A percentile compares a stretch with the other conserved stretches of the same genome.
These are phyloP conservation scores for Seriola quinqueradiata DNA, from an alignment of 2,113 vertebrate species.

Conservation along the genomic window DNA sequence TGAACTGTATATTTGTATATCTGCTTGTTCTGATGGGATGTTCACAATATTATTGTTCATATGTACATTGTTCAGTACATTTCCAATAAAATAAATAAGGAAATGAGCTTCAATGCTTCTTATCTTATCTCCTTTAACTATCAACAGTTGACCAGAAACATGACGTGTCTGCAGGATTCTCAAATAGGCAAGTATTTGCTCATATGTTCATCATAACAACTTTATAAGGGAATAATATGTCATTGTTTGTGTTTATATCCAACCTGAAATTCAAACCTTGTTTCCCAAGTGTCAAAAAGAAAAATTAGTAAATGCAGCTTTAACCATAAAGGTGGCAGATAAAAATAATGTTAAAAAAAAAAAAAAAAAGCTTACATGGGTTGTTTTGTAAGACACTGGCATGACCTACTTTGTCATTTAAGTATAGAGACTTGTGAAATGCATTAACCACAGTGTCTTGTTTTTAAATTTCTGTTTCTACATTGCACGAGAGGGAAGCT, in stretches of 20 bases:
- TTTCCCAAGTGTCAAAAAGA: neutral
- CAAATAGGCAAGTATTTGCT: neutral
- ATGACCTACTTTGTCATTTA: slow-evolving; percentile 49
- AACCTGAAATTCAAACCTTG: neutral
- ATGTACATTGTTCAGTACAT: too few relatives aligned
- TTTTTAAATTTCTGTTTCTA: slow-evolving; percentile 12
- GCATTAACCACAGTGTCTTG: slow-evolving; percentile 41
- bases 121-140: too few relatives aligned
- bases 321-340: neutral
- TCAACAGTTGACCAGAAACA: too few relatives aligned
- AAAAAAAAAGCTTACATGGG: neutral
- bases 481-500: slow-evolving; percentile 34
- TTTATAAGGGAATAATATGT: slow-evolving; percentile 17
- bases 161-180: neutral
- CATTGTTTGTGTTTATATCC: slow-evolving; percentile 1
- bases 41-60: too few relatives aligned
- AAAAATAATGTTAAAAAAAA: neutral
- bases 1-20: too few relatives aligned
- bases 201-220: neutral
- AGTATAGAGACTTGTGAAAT: slow-evolving; percentile 56
- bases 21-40: too few relatives aligned
- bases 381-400: slow-evolving; percentile 34
- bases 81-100: too few relatives aligned
- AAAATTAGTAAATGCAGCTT: neutral
- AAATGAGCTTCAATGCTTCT: too few relatives aligned